Percentiles rank a stretch among this genome's conserved stretches.
Conservation (phyloP, 2,888 invertebrate genomes). For the Apeira syringaria region DNA sequence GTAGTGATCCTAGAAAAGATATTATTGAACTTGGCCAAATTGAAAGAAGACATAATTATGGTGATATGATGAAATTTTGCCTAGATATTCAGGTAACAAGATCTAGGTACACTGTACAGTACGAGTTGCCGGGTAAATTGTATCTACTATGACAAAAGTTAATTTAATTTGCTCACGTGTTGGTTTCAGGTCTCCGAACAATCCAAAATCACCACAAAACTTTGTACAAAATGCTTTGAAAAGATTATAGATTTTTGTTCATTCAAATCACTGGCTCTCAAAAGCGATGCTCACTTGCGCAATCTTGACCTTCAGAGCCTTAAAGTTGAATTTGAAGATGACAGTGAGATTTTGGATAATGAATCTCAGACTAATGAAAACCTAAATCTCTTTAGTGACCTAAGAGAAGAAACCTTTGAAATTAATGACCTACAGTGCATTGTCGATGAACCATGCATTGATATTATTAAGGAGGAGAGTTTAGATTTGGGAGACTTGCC, state of each 20-base stretch:
- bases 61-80: neutral
- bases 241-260: slow-evolving; percentile 56
- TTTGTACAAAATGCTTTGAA: slow-evolving; percentile 60
- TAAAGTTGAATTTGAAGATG: neutral
- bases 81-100: neutral
- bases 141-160: no score
- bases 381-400: neutral
- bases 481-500: neutral
- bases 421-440: neutral
- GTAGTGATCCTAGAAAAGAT: slow-evolving; percentile 31
- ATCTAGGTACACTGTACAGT: no score
- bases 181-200: neutral
- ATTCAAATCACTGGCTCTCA: slow-evolving; percentile 55
- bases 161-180: neutral
- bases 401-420: neutral
- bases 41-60: neutral
- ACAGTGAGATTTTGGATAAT: neutral
- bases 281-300: neutral
- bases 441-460: neutral
- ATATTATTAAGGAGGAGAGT: neutral
- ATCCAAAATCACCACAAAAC: slow-evolving; percentile 35
- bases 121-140: no score
- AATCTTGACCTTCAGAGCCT: neutral
- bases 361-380: neutral
- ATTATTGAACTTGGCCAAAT: neutral